Conservation (phyloP, 2,797 vertebrate genomes). For the Squalus acanthias region DNA sequence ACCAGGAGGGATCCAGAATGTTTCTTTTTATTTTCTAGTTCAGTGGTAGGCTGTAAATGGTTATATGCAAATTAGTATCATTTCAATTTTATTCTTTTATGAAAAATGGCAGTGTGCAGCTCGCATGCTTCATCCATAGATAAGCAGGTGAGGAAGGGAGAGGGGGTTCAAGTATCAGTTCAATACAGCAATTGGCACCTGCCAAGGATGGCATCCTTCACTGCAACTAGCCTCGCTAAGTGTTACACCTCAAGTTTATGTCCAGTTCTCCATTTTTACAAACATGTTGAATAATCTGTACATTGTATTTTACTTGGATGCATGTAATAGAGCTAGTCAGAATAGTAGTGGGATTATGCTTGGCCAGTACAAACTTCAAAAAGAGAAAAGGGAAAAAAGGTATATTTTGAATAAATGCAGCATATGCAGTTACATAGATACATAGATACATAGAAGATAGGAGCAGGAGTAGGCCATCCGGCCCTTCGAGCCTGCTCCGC, state of each 20-base stretch:
- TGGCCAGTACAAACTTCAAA: background rate
- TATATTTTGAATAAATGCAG: background rate
- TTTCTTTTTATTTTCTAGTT: constrained; percentile 89
- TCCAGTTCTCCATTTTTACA: background rate
- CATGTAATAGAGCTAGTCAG: background rate
- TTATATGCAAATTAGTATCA: constrained; percentile 44
- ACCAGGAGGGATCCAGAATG: constrained; percentile 92
- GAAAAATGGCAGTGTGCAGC: constrained; percentile 43
- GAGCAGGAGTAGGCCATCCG: too few species aligned
- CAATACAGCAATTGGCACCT: background rate
- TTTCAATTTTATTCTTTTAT: constrained; percentile 39
- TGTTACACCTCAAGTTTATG: background rate
- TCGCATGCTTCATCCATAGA: constrained; percentile 41
- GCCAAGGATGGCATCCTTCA: background rate
- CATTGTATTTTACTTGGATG: background rate
- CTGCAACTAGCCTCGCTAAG: background rate
- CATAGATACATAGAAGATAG: too few species aligned
- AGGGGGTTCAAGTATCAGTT: constrained; percentile 41
- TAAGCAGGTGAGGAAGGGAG: constrained; percentile 42
- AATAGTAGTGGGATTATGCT: background rate
- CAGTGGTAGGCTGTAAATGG: constrained; percentile 73
- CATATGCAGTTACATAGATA: background rate
- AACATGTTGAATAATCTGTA: background rate
- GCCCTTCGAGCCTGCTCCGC: too few species aligned
- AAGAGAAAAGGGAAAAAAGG: background rate